phyloP scores from a whole-genome alignment of 1,140 invertebrate genomes.

The Ceratina australensis region DNA sequence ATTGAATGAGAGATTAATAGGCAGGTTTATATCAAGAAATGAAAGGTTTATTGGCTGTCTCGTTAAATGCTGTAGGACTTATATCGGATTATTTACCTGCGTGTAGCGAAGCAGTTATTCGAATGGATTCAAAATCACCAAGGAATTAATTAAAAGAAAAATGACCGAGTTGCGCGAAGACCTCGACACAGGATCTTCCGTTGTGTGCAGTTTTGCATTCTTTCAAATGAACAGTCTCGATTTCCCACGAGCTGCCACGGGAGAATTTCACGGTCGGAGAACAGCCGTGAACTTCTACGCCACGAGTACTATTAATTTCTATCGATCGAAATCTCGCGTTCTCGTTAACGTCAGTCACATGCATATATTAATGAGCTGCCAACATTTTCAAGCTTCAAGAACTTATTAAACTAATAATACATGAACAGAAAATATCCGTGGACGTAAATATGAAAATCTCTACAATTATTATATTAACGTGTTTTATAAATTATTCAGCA shows the following conservation, averaged over 20 bases:
- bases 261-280: slow-evolving; percentile 29
- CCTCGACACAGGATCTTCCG: slow-evolving; percentile 19
- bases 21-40: not conserved
- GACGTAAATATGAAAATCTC: too few relatives aligned
- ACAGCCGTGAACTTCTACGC: slow-evolving; percentile 32
- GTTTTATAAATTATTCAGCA: not conserved
- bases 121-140: not conserved
- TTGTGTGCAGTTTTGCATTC: slow-evolving; percentile 49
- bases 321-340: not conserved
- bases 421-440: too few relatives aligned
- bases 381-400: too few relatives aligned
- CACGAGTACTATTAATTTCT: slow-evolving; percentile 3
- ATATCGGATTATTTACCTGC: not conserved
- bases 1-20: not conserved
- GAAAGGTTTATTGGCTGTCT: not conserved
- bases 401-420: too few relatives aligned
- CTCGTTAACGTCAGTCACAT: not conserved
- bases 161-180: not conserved
- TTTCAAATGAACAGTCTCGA: slow-evolving; percentile 45
- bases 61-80: not conserved
- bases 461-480: too few relatives aligned
- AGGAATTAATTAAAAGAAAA: not conserved
- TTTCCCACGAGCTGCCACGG: slow-evolving; percentile 34
- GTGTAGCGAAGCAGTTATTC: not conserved
- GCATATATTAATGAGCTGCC: not conserved